These are phyloP conservation scores for Bellardia bayeri DNA, from an alignment of 2,888 invertebrate species.

Conservation along the genomic window DNA sequence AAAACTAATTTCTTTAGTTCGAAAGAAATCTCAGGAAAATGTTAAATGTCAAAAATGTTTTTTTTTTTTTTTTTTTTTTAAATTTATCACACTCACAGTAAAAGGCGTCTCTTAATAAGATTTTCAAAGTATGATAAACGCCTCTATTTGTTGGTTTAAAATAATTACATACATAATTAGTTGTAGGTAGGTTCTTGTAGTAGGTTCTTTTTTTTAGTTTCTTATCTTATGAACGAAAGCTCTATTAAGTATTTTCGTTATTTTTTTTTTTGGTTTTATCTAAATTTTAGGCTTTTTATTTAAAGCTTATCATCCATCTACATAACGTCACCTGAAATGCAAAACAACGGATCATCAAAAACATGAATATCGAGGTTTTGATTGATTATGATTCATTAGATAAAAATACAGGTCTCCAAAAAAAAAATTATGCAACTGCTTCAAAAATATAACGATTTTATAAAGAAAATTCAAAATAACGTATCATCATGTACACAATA, in stretches of 20 bases:
- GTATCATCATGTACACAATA: no score
- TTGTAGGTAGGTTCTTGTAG: not conserved
- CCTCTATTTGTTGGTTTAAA: not conserved
- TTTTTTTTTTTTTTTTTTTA: not conserved
- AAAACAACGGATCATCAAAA: no score
- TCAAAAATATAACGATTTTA: no score
- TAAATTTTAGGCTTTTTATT: constrained; percentile 30
- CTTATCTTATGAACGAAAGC: constrained; percentile 38
- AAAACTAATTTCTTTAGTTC: constrained; percentile 23
- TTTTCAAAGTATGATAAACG: constrained; percentile 54
- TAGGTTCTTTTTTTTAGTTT: not conserved
- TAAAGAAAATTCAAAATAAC: no score
- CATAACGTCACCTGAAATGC: no score
- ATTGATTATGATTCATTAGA: no score
- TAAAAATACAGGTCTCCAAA: no score
- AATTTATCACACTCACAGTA: constrained; percentile 16
- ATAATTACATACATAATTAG: not conserved
- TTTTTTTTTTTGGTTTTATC: constrained; percentile 25
- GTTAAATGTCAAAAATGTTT: constrained; percentile 30
- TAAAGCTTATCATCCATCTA: constrained; percentile 27
- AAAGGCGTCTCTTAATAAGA: constrained; percentile 58
- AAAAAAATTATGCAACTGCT: no score
- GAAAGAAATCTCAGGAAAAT: constrained; percentile 28
- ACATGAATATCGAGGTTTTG: no score
- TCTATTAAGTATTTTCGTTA: not conserved